Conservation (phyloP, 2,888 invertebrate species). For the Apeira syringaria region DNA sequence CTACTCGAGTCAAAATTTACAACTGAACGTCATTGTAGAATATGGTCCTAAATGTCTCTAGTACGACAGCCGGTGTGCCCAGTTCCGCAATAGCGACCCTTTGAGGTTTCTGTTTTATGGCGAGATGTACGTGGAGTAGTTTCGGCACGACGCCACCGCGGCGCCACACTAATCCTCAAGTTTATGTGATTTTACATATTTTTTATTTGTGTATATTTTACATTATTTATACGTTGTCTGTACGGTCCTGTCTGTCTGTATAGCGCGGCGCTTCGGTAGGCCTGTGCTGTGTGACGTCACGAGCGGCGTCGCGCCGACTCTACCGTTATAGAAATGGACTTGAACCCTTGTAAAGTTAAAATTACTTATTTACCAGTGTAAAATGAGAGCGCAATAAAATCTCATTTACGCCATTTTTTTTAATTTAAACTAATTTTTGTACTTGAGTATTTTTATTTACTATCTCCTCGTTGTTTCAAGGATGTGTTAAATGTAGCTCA, state of each 20-base stretch:
- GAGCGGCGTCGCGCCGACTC: neutral
- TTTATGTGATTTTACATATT: conserved; percentile 1
- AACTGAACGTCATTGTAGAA: too few relatives aligned
- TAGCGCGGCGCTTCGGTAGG: neutral
- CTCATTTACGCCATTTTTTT: conserved; percentile 29
- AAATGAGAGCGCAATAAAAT: conserved; percentile 33
- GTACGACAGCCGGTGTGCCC: too few relatives aligned
- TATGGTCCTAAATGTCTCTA: too few relatives aligned
- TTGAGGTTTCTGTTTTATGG: too few relatives aligned
- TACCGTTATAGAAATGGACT: neutral
- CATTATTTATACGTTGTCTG: conserved; percentile 15
- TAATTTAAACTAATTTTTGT: conserved; percentile 33
- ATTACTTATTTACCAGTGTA: conserved; percentile 24
- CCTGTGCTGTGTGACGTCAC: neutral
- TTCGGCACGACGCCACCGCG: neutral
- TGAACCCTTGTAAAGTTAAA: neutral
- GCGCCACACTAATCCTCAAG: neutral
- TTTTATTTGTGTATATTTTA: conserved; percentile 27
- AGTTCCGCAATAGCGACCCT: too few relatives aligned
- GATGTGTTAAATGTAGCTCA: too few relatives aligned
- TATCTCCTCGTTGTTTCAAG: neutral
- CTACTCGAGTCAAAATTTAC: too few relatives aligned
- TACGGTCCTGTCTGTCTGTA: neutral
- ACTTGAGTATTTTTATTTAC: conserved; percentile 30
- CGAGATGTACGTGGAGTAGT: neutral